phyloP scores from a whole-genome alignment of 2,888 invertebrate species.

The Drosophila hamatofila region DNA sequence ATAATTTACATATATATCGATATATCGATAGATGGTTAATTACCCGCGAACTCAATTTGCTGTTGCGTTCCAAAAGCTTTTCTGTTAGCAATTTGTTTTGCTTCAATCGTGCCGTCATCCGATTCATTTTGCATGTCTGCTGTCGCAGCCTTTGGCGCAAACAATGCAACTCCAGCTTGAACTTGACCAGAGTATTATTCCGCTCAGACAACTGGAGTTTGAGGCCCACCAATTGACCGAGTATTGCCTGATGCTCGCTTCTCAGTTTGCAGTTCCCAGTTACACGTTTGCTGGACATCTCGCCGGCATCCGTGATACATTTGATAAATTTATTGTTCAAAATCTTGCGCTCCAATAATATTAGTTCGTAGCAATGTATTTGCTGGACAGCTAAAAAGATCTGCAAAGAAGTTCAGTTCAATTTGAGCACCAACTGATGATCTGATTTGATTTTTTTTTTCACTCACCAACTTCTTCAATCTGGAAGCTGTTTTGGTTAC shows the following conservation, averaged over 20 bases:
- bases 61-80: slow-evolving; percentile 16
- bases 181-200: not conserved
- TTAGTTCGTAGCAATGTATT: slow-evolving; percentile 15
- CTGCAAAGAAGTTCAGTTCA: not conserved
- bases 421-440: not conserved
- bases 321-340: not conserved
- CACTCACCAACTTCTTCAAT: slow-evolving; percentile 20
- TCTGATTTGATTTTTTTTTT: not conserved
- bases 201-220: not conserved
- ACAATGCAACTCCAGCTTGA: slow-evolving; percentile 7
- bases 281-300: not conserved
- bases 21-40: slow-evolving; percentile 2
- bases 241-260: not conserved
- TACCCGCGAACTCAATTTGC: slow-evolving; percentile 19
- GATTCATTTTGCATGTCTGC: not conserved
- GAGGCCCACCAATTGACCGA: not conserved
- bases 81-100: not conserved
- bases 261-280: not conserved
- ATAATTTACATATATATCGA: not conserved
- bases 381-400: slow-evolving; percentile 15
- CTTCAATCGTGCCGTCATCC: not conserved
- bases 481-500: not conserved
- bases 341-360: not conserved
- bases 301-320: not conserved
- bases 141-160: not conserved